Base-by-base conservation (phyloP, 2,797 vertebrate species). In the Martes flavigula region DNA sequence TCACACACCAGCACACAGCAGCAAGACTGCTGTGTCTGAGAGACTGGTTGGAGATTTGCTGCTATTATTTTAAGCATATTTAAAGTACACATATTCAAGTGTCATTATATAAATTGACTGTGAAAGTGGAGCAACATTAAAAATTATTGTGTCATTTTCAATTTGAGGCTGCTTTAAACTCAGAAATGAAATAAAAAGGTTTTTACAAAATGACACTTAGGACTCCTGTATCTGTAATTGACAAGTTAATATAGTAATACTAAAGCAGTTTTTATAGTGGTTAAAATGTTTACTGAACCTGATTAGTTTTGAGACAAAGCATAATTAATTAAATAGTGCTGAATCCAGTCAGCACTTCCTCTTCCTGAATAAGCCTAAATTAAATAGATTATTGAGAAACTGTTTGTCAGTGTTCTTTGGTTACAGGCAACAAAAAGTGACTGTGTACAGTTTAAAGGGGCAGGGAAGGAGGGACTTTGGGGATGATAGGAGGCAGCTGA, bases 51-150 rank as follows among this genome's bases (percentile, higher is more conserved):
- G 85, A 97, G 86, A 43, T 96, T 97, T 85, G 94, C 94, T 97
- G 97, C 89, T 98, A 0, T 48, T 85, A 91, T 92, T 98, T 97
- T 95, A 95, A 96, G 92, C 72, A 4, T 94, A 93, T 97, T 97
- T 97, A 97, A 98, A 97, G 87, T 91, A 92, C 51, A 90, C 93
- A 38, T 92, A 81, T 94, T 97, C 87, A 92, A 94, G 73, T 98
- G 58, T 97, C 93, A 96, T 98, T 98, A 95, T 97, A 88, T 97
- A 98, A 98, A 97, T 97, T 82, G 87, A 79, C 70, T 96, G 87
- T 95, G 93, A 97, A 98, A 98, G 97, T 83, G 43, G 95, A 97
- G 84, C 86, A 48, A 88, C 56, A 73, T 94, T 97, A 98, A 98
- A 98, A 98, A 97, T 96, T 92, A 56, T 17, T 46, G 58, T 91